Evolutionary conservation across 2,113 vertebrate genomes (phyloP).

Genomic region (Upupa epops): DNA sequence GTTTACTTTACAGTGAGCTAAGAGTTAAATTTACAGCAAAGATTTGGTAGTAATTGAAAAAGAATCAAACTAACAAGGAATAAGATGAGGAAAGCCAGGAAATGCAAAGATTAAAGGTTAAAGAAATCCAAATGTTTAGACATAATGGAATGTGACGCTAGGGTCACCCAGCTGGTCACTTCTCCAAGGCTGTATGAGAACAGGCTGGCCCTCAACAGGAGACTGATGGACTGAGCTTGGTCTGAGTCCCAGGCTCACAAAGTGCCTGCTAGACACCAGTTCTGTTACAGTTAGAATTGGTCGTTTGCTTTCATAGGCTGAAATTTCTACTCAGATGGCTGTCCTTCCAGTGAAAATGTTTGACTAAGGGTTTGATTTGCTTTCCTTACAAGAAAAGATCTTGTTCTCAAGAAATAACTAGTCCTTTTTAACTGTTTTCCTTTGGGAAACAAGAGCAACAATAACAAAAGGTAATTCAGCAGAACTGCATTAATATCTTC

Average conservation of each 20-base stretch:
- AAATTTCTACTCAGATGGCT: conserved; percentile 7
- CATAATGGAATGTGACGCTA: background rate
- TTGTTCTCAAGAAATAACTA: conserved; percentile 15
- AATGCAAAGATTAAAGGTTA: background rate
- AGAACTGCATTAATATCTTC: background rate
- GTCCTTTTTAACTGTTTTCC: background rate
- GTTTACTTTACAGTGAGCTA: background rate
- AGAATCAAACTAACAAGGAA: background rate
- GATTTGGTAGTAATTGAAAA: background rate
- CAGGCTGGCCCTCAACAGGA: background rate
- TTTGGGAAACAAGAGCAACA: background rate
- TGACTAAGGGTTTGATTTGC: conserved; percentile 13
- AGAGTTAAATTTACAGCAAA: background rate
- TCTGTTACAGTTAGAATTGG: background rate
- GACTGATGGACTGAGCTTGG: background rate
- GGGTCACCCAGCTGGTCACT: background rate
- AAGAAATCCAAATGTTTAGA: background rate
- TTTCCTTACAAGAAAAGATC: background rate
- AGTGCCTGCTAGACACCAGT: background rate
- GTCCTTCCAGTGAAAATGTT: conserved; percentile 60
- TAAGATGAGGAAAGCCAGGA: background rate
- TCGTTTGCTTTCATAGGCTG: background rate
- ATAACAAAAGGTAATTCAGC: background rate
- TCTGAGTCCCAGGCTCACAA: background rate
- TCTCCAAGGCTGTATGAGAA: background rate